Percentiles rank a stretch among this genome's conserved stretches.
These are phyloP conservation scores for Myiagra hebetior DNA, from an alignment of 2,113 vertebrate species.

Conservation along the genomic window DNA sequence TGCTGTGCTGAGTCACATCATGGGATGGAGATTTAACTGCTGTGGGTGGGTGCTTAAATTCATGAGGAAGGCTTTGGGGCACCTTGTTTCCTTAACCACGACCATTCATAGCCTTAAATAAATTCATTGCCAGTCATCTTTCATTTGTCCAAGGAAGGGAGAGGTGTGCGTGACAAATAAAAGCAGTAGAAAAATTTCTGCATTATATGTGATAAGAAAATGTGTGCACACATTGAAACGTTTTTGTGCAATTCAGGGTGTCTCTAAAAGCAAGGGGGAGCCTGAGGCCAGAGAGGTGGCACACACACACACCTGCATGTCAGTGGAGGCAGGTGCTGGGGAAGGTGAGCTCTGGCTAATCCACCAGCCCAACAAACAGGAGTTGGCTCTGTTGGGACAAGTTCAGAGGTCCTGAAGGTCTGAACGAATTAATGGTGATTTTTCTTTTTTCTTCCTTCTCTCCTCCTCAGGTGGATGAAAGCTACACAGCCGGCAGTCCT, in stretches of 20 bases:
- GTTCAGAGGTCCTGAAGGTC: neutral
- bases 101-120: neutral
- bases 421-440: neutral
- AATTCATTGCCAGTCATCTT: neutral
- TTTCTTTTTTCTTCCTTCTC: neutral
- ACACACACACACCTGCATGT: accelerated
- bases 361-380: neutral
- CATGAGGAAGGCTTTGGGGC: accelerated
- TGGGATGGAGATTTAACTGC: neutral
- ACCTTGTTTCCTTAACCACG: accelerated
- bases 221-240: neutral
- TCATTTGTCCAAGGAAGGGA: neutral
- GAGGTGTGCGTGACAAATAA: neutral
- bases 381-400: neutral
- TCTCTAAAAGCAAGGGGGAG: neutral
- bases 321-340: neutral
- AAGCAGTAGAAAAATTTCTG: neutral
- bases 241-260: neutral
- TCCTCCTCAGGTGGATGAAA: slow-evolving; percentile 77
- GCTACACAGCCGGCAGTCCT: slow-evolving; percentile 75
- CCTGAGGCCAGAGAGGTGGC: neutral
- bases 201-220: neutral
- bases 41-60: neutral
- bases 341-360: neutral
- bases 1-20: neutral